Evolutionary conservation across 2,113 vertebrate genomes (phyloP), one percentile per base, ranked within the genome.

Genomic region (Sorex fumeus): DNA sequence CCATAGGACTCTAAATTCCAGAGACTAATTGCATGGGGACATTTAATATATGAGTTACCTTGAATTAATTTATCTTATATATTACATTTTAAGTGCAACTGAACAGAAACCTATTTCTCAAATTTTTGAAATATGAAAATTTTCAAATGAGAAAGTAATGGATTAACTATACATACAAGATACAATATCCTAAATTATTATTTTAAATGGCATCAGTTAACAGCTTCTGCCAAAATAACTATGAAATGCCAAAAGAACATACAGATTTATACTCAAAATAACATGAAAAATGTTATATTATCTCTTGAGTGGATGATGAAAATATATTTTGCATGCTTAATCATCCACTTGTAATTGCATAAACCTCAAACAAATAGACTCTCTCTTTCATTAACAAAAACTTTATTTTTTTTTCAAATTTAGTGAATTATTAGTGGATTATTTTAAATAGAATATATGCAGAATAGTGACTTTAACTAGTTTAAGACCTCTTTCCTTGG

Each of bases 21-120:
- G 25, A 94, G 93, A 96, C 88, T 91, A 87, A 96, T 86, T 88
- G 53, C 77, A 53, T n/a, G 1, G 23, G 71, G 36, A 92, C 71
- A 81, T 71, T 93, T 88, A 96, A 88, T 91, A 77, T 30, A 69
- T 43, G 43, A 93, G 43, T 88, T 91, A 91, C 57, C 45, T 87
- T 84, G 60, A 70, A 6, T 15, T 87, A 60, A 57, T 93, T 90
- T 92, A 75, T 85, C 87, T 94, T 72, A 76, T 88, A 77, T 0
- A 0, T 53, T 80, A 53, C 3, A 1, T n/a, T 96, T 96, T 83
- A 47, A 50, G 32, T n/a, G 25, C 40, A 82, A 95, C 25, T 57
- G 40, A 93, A 67, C 72, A 87, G 81, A 95, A 30, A 36, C 30
- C 2, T 23, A 91, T 71, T 96, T 92, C 75, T 77, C 67, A 79